Conservation (phyloP, 2,113 vertebrate species). For the Naja naja region DNA sequence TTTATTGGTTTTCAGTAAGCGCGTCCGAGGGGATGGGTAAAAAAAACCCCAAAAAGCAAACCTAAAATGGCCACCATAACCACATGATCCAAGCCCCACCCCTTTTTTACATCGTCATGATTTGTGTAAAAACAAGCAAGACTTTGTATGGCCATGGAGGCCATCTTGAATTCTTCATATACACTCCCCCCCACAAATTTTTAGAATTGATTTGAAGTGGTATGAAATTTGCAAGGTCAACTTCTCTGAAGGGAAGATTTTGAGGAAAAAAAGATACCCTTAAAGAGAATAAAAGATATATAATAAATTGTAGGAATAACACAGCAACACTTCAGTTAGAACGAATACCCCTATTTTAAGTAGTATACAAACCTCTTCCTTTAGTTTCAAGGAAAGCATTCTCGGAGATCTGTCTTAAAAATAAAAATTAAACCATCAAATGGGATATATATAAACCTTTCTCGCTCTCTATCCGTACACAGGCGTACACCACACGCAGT, state of each 20-base stretch:
- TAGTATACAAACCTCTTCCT: background rate
- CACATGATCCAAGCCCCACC: background rate
- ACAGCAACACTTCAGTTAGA: background rate
- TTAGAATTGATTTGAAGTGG: background rate
- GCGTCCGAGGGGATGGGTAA: background rate
- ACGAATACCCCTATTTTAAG: background rate
- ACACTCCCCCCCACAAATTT: rapidly evolving
- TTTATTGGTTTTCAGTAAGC: background rate
- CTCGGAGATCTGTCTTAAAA: background rate
- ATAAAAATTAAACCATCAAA: background rate
- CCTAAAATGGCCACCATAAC: background rate
- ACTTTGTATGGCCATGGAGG: background rate
- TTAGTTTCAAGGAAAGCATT: background rate
- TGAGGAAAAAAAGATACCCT: background rate
- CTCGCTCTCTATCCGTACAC: background rate
- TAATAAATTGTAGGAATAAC: background rate
- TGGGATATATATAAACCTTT: background rate
- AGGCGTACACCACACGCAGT: background rate
- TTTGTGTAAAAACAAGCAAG: background rate
- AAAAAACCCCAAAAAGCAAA: background rate
- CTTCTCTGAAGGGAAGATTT: background rate
- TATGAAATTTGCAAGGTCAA: background rate
- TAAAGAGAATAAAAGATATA: background rate
- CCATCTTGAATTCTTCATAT: background rate
- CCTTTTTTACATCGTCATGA: background rate